Evolutionary conservation across 2,113 vertebrate genomes (phyloP).

Genomic region (Xerus inauris): DNA sequence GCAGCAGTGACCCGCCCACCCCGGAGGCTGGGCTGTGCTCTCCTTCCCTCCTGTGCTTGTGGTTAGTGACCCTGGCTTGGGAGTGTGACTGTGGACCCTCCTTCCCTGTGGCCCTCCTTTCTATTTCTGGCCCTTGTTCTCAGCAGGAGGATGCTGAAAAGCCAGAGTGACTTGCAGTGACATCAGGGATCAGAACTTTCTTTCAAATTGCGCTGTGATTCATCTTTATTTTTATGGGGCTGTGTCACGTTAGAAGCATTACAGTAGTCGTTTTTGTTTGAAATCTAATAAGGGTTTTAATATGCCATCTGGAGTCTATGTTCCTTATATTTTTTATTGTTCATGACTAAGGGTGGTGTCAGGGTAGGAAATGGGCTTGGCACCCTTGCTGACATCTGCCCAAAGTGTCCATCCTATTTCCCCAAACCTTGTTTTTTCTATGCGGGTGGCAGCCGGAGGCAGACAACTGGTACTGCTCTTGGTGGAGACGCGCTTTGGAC

Average conservation of each 20-base stretch:
- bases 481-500: background rate
- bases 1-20: background rate
- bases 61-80: background rate
- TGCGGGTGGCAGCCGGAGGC: background rate
- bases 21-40: background rate
- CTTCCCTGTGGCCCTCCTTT: background rate
- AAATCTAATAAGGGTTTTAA: constrained; percentile 63
- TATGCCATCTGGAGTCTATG: constrained; percentile 62
- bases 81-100: background rate
- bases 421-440: background rate
- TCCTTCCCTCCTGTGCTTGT: background rate
- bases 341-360: background rate
- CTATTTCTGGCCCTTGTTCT: constrained; percentile 43
- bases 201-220: constrained; percentile 18
- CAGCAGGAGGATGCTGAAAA: background rate
- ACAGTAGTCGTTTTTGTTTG: constrained; percentile 52
- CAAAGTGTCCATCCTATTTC: background rate
- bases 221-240: constrained; percentile 45
- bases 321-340: constrained; percentile 39
- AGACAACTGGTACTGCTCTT: background rate
- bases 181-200: background rate
- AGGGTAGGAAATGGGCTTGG: background rate
- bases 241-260: background rate
- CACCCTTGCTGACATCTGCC: background rate
- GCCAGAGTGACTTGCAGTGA: background rate